Percentiles rank a stretch among this genome's conserved stretches.
phyloP scores from a whole-genome alignment of 2,113 vertebrate species.

The Neolamprologus modestus region DNA sequence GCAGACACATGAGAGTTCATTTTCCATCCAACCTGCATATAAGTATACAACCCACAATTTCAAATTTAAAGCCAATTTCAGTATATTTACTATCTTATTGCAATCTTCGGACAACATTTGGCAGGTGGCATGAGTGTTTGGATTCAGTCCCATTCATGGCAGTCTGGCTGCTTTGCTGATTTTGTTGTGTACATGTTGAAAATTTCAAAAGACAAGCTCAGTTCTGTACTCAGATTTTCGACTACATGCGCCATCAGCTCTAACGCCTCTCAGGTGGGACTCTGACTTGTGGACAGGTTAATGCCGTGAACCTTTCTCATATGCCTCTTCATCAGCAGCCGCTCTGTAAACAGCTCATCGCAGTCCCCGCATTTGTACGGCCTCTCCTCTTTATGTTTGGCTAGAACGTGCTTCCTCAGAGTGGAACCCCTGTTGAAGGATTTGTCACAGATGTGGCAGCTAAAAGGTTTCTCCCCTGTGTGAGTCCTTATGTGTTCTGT shows the following conservation, averaged over 20 bases:
- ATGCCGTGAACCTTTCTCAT: constrained; percentile 25
- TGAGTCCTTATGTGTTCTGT: constrained; percentile 37
- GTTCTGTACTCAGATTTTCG: neutral
- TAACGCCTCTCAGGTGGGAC: neutral
- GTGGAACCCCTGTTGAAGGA: constrained; percentile 44
- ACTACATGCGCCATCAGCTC: neutral
- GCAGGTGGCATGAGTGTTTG: neutral
- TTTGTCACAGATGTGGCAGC: constrained; percentile 40
- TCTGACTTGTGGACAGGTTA: constrained; percentile 11
- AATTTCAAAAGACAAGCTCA: neutral
- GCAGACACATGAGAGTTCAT: neutral
- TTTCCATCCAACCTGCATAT: neutral
- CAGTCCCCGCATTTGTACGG: constrained; percentile 38
- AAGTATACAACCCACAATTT: neutral
- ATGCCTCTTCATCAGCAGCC: constrained; percentile 43
- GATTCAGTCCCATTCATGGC: neutral
- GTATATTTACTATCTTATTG: neutral
- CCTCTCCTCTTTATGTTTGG: constrained; percentile 38
- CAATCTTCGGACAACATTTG: rapidly evolving
- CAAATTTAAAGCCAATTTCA: neutral
- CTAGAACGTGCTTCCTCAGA: constrained; percentile 30
- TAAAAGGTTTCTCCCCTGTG: constrained; percentile 49
- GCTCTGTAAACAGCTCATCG: constrained; percentile 26
- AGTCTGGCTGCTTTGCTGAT: neutral
- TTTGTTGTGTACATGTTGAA: neutral